Conservation (phyloP, 2,888 invertebrate genomes). For the Sepioteuthis lessoniana region DNA sequence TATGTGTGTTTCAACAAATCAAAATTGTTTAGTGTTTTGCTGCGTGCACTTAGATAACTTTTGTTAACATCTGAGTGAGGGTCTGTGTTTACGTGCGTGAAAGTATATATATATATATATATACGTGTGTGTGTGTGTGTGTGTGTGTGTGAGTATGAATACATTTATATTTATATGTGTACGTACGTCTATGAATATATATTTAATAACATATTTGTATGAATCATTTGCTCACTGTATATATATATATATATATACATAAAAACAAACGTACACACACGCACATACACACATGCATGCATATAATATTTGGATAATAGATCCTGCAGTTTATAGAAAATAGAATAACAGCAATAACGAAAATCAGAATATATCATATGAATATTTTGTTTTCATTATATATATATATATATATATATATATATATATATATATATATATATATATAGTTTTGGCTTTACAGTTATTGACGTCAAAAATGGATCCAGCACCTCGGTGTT, state of each 20-base stretch:
- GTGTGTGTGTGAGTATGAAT: not conserved
- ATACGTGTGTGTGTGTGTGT: not conserved
- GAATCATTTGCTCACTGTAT: not conserved
- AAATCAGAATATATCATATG: too few relatives aligned
- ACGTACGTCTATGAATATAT: not conserved
- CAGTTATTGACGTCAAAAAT: too few relatives aligned
- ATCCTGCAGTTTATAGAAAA: too few relatives aligned
- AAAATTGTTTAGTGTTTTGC: not conserved
- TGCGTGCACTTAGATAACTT: not conserved
- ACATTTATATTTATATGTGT: not conserved
- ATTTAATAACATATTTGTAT: not conserved
- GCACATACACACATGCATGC: too few relatives aligned
- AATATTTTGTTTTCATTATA: too few relatives aligned
- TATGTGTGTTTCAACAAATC: not conserved
- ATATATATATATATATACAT: not conserved
- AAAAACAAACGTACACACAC: not conserved
- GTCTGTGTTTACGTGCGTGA: too few relatives aligned
- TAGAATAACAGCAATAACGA: too few relatives aligned
- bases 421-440: too few relatives aligned
- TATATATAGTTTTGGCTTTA: too few relatives aligned
- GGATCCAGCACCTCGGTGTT: too few relatives aligned
- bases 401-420: too few relatives aligned
- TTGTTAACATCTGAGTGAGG: not conserved
- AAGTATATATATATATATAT: not conserved
- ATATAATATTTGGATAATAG: too few relatives aligned